Base-by-base conservation (phyloP, 2,888 invertebrate genomes). In the Polylopha cassiicola region DNA sequence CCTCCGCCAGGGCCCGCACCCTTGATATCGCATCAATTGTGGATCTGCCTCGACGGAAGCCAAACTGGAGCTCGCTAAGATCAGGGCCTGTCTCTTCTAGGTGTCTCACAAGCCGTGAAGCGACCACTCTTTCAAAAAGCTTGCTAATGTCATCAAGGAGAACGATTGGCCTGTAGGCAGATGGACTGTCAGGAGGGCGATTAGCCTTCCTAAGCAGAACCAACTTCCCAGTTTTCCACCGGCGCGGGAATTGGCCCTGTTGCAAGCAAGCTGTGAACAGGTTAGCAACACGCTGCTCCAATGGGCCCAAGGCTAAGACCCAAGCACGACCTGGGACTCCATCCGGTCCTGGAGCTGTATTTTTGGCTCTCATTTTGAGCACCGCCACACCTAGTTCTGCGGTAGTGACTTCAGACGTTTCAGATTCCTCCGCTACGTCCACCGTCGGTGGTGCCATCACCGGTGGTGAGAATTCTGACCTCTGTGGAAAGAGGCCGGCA, bases 401-500 rank as follows among this genome's bases (percentile, higher is more conserved):
- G 6, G 6, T 2, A 6, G 20, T n/a, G 3, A 20, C 20, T 3
- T 6, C 3, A n/a, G 20, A 8, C 3, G 20, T 20, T 3, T 20
- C 20, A 2, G 3, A 3, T 3, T 8, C 20, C 20, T 6, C 4
- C 3, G 20, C 20, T 8, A 4, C 20, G 2, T 20, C n/a, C n/a
- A n/a, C 3, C 8, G 3, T 20, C 20, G 20, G 3, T 2, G 7
- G 20, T 8, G 6, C 6, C 20, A 3, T 20, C 2, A 7, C 2
- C 8, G 20, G 20, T 4, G 20, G 20, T 20, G 3, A 7, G 8
- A n/a, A 6, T 6, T 20, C 20, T 6, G 3, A 6, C 20, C 20
- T 20, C 37, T 42, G 39, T 44, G 43, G 41, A 38, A 46, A 46
- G 43, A 43, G 39, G 39, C 39, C 43, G 39, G 37, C 39, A 43